Evolutionary conservation across 2,113 vertebrate genomes (phyloP).

Genomic region (Prionailurus viverrinus): DNA sequence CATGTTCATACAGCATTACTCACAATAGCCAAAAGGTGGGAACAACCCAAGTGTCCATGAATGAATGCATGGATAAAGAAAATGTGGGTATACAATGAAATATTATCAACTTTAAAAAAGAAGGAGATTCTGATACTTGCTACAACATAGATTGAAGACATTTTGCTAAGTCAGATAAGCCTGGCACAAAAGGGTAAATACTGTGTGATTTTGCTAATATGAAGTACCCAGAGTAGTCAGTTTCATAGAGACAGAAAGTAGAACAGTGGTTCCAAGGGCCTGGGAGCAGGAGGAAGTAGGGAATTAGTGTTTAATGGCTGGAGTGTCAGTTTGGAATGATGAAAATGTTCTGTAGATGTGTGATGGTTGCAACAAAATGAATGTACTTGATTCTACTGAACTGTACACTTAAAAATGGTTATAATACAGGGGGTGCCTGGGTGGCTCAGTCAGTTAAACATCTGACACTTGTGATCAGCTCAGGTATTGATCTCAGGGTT

Average conservation of each 20-base stretch:
- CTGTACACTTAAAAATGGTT: neutral
- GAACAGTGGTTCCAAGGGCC: neutral
- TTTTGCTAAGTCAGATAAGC: neutral
- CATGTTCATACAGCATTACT: neutral
- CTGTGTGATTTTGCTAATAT: neutral
- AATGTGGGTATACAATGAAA: neutral
- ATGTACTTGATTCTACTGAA: neutral
- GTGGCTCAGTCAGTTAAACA: neutral
- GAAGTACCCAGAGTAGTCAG: neutral
- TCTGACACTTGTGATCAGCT: neutral
- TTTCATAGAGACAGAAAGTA: neutral
- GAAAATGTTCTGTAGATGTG: neutral
- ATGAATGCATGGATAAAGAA: neutral
- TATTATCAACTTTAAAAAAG: neutral
- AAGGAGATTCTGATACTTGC: neutral
- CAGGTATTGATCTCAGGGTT: neutral
- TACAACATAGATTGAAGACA: neutral
- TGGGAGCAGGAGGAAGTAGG: neutral
- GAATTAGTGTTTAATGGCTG: neutral
- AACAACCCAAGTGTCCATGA: neutral
- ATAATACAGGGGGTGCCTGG: neutral
- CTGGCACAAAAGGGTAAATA: neutral
- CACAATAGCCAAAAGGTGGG: neutral
- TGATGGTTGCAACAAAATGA: neutral
- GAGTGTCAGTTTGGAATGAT: neutral